Base-by-base conservation (phyloP, 2,113 vertebrate species). In the Scolopax mira region DNA sequence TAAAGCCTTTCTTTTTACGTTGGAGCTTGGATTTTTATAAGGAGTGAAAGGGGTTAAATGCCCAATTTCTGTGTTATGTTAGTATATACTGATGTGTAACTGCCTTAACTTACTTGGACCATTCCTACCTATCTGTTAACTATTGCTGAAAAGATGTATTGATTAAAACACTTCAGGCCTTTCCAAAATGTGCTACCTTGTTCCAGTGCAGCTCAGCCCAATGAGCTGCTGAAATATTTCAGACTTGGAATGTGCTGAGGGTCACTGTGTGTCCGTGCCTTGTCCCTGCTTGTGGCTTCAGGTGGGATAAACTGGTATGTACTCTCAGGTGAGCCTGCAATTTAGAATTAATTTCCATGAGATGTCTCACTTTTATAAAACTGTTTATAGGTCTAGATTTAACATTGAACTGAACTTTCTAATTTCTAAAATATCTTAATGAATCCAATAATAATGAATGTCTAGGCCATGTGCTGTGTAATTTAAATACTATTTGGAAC, bases 391-490 rank as follows among this genome's bases (percentile, higher is more conserved):
- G 74, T 82, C 31, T 33, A n/a, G 51, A 60, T 80, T 81, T 79
- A 81, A 92, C 90, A 49, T 61, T 81, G 85, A 95, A 52, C 66
- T 89, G 83, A 79, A 86, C 86, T 86, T 94, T 7, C 28, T 67
- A 46, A 84, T 92, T 95, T 86, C 65, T 71, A 9, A 91, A 84
- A 46, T 90, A 88, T 89, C 75, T 75, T 93, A 79, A 87, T 92
- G 79, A 94, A 72, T 79, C 28, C 72, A 69, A 57, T 78, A 57
- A 35, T 92, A 79, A 91, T 79, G 92, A 74, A 90, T 71, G 66
- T 72, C 79, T 84, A 48, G 39, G 60, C 70, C 31, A 8, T 92
- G 77, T 89, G 65, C 77, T 89, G n/a, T 81, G 77, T 55, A 78
- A 79, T 90, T 94, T 71, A 93, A 74, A 87, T 70, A 41, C 7